Percentiles rank a stretch among this genome's conserved stretches.
Evolutionary conservation across 2,113 vertebrate genomes (phyloP).

Genomic region (Sula dactylatra): DNA sequence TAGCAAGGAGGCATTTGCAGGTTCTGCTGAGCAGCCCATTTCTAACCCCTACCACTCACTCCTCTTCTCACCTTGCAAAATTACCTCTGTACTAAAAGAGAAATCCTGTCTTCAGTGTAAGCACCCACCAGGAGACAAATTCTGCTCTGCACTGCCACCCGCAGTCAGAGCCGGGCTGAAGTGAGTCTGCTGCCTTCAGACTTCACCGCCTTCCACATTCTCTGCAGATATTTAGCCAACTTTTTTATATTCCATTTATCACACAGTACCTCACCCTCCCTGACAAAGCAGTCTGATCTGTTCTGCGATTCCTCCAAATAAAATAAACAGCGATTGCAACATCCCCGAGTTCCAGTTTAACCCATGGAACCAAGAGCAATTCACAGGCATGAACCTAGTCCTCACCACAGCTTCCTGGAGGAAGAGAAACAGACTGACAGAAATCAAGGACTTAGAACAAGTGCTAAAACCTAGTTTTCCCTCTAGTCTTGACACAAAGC

Average conservation of each 20-base stretch:
- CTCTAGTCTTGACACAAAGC: not conserved
- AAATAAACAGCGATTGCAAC: not conserved
- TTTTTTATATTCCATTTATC: rapidly evolving
- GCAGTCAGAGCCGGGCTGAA: not conserved
- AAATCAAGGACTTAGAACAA: not conserved
- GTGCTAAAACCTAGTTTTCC: not conserved
- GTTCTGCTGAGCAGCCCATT: not conserved
- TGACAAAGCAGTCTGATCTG: not conserved
- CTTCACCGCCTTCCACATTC: not conserved
- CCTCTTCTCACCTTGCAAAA: not conserved
- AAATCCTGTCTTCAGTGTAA: not conserved
- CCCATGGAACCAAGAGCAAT: rapidly evolving
- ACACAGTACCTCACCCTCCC: not conserved
- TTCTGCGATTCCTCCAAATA: rapidly evolving
- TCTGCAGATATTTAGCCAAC: rapidly evolving
- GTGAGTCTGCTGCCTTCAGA: not conserved
- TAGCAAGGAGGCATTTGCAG: too few species aligned
- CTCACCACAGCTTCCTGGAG: not conserved
- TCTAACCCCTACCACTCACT: not conserved
- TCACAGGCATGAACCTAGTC: not conserved
- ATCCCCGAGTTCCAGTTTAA: not conserved
- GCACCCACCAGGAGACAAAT: not conserved
- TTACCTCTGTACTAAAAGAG: not conserved
- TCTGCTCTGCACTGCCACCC: conserved; percentile 48
- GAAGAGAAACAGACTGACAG: not conserved